Evolutionary conservation across 2,888 invertebrate species (phyloP).

Genomic region (Mimas tiliae): DNA sequence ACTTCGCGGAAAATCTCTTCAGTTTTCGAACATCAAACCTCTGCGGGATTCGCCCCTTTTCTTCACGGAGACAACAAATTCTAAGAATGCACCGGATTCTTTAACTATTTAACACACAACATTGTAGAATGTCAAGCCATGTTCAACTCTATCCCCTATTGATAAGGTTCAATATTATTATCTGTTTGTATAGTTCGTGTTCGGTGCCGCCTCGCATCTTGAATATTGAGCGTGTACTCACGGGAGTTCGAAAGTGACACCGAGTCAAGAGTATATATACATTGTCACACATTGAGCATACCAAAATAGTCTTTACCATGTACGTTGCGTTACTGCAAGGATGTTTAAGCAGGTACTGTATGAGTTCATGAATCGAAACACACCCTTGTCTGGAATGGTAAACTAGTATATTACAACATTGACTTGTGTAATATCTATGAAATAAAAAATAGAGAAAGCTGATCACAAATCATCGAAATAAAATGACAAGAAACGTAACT

Average conservation of each 20-base stretch:
- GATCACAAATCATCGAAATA: too few relatives aligned
- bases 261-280: slow-evolving; percentile 47
- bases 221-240: slow-evolving; percentile 63
- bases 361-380: too few relatives aligned
- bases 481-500: too few relatives aligned
- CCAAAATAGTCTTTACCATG: slow-evolving; percentile 44
- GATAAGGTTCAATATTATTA: slow-evolving; percentile 8
- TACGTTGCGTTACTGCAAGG: not conserved
- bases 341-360: too few relatives aligned
- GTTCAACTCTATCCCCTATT: not conserved
- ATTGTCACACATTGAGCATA: slow-evolving; percentile 60
- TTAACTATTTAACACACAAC: slow-evolving; percentile 26
- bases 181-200: slow-evolving; percentile 13
- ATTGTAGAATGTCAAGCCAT: not conserved
- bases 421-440: too few relatives aligned
- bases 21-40: slow-evolving; percentile 17
- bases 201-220: slow-evolving; percentile 36
- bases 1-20: not conserved
- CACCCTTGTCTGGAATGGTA: too few relatives aligned
- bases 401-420: too few relatives aligned
- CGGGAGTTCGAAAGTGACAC: slow-evolving; percentile 59
- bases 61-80: slow-evolving; percentile 22
- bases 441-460: too few relatives aligned
- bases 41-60: slow-evolving; percentile 18
- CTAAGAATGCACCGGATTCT: slow-evolving; percentile 25